phyloP scores from a whole-genome alignment of 1,140 invertebrate species.

The Zaprionus africanus region DNA sequence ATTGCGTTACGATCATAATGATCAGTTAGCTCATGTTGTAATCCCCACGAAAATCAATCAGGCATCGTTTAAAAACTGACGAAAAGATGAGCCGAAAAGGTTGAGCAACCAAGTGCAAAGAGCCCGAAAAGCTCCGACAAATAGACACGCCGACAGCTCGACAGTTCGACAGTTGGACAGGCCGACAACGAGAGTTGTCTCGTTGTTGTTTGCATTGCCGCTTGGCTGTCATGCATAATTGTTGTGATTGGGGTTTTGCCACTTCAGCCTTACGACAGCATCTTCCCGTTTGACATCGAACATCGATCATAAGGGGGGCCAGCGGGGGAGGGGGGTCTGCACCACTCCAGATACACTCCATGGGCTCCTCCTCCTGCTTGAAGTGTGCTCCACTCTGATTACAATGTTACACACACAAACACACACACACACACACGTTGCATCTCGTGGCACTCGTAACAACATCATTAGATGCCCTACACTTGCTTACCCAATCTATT shows the following conservation, averaged over 20 bases:
- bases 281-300: neutral
- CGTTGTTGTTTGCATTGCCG: conserved; percentile 41
- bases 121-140: conserved; percentile 9
- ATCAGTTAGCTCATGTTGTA: conserved; percentile 72
- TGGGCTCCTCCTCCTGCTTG: conserved; percentile 26
- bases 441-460: conserved; percentile 12
- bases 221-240: conserved; percentile 34
- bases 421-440: neutral
- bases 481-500: neutral
- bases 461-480: neutral
- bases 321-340: neutral
- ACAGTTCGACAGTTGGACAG: neutral
- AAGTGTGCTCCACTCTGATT: conserved; percentile 55
- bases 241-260: conserved; percentile 40
- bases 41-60: conserved; percentile 67
- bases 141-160: neutral
- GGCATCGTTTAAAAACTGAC: conserved; percentile 50
- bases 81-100: conserved; percentile 60
- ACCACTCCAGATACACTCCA: neutral
- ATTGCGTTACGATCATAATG: conserved; percentile 74
- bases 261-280: conserved; percentile 22
- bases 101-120: conserved; percentile 15
- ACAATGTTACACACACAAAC: conserved; percentile 37
- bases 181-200: conserved; percentile 14
- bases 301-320: no score